Percentiles rank a stretch among this genome's conserved stretches.
Evolutionary conservation across 64 coral and sea anemone species (phyloP).

Genomic region (Cladopsammia gracilis): DNA sequence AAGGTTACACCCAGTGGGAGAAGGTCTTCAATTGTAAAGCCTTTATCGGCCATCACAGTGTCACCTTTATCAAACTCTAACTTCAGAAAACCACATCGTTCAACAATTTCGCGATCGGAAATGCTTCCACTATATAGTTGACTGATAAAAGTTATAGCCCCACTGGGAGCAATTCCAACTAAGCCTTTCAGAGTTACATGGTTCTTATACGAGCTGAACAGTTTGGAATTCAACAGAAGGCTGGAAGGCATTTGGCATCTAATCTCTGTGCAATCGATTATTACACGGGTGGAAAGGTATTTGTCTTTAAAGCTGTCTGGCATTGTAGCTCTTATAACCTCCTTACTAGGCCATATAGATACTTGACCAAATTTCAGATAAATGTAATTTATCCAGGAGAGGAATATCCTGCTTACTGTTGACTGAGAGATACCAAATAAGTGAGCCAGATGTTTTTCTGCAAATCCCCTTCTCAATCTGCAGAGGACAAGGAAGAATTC

Average conservation of each 20-base stretch:
- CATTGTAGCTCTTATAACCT: constrained; percentile 36
- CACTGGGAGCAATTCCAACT: constrained; percentile 41
- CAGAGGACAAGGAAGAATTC: constrained; percentile 68
- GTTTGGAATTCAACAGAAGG: not conserved
- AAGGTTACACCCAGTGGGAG: constrained; percentile 7
- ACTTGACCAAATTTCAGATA: constrained; percentile 51
- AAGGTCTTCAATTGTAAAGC: constrained; percentile 45
- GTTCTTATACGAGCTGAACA: no score
- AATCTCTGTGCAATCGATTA: not conserved
- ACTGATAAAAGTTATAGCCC: constrained; percentile 44
- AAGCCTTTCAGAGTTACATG: constrained; percentile 22
- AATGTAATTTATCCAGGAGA: constrained; percentile 50
- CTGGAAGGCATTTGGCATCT: constrained; percentile 53
- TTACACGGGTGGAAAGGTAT: constrained; percentile 35
- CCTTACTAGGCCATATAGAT: constrained; percentile 51
- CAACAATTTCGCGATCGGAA: constrained; percentile 44
- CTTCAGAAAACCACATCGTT: constrained; percentile 49
- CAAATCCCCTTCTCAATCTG: constrained; percentile 57
- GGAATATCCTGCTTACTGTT: constrained; percentile 29
- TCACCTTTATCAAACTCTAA: constrained; percentile 35
- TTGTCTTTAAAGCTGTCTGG: constrained; percentile 49
- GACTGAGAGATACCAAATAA: constrained; percentile 58
- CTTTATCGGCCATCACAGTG: constrained; percentile 63
- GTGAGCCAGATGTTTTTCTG: constrained; percentile 40
- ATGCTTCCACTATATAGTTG: not conserved